A percentile compares a stretch with the other conserved stretches of the same genome.
Conservation (phyloP, 2,797 vertebrate species). For the Chaetodon trifasciatus region DNA sequence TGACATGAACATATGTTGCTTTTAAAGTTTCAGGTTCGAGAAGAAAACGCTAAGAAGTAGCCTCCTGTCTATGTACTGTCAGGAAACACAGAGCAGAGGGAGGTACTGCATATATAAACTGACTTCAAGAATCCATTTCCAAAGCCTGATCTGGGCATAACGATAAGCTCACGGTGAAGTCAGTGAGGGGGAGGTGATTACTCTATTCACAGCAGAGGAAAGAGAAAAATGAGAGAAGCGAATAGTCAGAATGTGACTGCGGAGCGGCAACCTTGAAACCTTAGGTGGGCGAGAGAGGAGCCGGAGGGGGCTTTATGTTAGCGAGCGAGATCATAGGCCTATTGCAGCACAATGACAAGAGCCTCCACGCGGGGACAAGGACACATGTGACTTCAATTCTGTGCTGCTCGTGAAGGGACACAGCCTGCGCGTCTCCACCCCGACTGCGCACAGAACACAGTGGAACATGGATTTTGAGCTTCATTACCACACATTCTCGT, state of each 20-base stretch:
- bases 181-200: conserved; percentile 62
- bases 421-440: conserved; percentile 14
- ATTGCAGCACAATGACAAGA: conserved; percentile 68
- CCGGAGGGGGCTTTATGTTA: conserved; percentile 76
- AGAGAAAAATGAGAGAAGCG: conserved; percentile 7
- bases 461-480: neutral
- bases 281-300: conserved; percentile 75
- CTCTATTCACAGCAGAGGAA: conserved; percentile 52
- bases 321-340: conserved; percentile 74
- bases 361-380: conserved; percentile 65
- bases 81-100: conserved; percentile 19
- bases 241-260: conserved; percentile 67
- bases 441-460: conserved; percentile 7
- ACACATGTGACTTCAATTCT: conserved; percentile 58
- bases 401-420: conserved; percentile 34
- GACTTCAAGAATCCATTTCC: conserved; percentile 46
- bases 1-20: neutral
- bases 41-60: neutral
- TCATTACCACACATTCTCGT: conserved; percentile 28
- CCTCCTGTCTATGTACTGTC: neutral
- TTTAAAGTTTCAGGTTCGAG: neutral
- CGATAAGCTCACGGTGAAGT: conserved; percentile 53
- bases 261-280: conserved; percentile 79
- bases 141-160: conserved; percentile 53
- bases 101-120: conserved; percentile 20